Conservation (phyloP, 2,113 vertebrate genomes). For the Ancistrus triradiatus region DNA sequence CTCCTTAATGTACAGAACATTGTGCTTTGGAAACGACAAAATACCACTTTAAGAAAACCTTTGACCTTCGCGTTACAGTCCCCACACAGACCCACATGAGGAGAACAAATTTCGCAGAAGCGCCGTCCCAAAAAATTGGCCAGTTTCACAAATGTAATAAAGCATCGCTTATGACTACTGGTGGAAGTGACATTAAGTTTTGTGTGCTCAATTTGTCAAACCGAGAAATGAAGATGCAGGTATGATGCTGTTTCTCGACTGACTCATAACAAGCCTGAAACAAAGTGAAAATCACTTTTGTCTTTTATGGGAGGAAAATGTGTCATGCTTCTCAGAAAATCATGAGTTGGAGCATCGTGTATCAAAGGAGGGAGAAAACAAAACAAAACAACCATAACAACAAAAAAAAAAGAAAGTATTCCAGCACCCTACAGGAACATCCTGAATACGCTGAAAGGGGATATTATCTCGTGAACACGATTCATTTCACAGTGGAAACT, state of each 20-base stretch:
- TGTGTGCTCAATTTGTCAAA: conserved; percentile 37
- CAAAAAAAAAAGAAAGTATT: conserved; percentile 30
- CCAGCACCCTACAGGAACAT: conserved; percentile 24
- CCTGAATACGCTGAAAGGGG: conserved; percentile 4
- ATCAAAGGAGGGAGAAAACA: conserved; percentile 18
- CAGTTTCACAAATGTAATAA: conserved; percentile 5
- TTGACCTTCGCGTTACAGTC: no score
- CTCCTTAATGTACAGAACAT: no score
- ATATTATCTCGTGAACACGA: neutral
- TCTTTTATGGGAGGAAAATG: conserved; percentile 44
- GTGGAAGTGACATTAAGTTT: conserved; percentile 11
- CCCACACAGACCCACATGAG: neutral
- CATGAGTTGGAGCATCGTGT: conserved; percentile 39
- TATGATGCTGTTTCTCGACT: conserved; percentile 34
- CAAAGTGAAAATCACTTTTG: conserved; percentile 43
- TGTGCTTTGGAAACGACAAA: no score
- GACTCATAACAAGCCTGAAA: conserved; percentile 45
- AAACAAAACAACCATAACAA: conserved; percentile 15
- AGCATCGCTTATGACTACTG: neutral
- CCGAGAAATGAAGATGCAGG: conserved; percentile 24
- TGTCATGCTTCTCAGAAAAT: conserved; percentile 49
- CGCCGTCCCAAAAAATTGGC: neutral
- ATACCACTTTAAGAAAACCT: no score
- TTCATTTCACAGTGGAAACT: no score
- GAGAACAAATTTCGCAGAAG: neutral